Conservation (phyloP, 2,888 invertebrate genomes). For the Amiota minor region DNA sequence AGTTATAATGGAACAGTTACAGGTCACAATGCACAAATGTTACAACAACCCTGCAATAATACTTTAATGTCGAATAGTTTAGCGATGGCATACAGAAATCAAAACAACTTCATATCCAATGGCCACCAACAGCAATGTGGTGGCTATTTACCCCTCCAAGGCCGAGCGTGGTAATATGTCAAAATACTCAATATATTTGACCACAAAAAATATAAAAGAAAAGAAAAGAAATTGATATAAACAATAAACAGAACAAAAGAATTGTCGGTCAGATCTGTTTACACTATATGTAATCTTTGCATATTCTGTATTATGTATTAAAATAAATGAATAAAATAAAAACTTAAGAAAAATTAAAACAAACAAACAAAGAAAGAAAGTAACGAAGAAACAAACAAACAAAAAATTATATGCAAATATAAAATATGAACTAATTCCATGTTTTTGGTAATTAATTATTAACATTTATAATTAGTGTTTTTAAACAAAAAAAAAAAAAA, state of each 20-base stretch:
- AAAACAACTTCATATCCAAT: conserved; percentile 78
- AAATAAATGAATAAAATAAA: too few species aligned
- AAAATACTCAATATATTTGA: not conserved
- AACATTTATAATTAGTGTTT: too few species aligned
- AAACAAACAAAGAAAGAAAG: too few species aligned
- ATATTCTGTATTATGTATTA: not conserved
- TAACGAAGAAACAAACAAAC: too few species aligned
- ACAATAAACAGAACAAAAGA: too few species aligned
- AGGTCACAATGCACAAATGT: conserved; percentile 72
- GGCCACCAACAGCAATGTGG: conserved; percentile 88
- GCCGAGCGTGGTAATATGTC: conserved; percentile 84
- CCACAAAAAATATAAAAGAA: not conserved
- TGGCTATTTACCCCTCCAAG: conserved; percentile 87
- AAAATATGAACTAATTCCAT: too few species aligned
- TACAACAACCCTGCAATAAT: conserved; percentile 74
- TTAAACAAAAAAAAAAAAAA: too few species aligned
- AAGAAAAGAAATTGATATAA: too few species aligned
- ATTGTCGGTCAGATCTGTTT: too few species aligned
- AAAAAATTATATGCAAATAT: too few species aligned
- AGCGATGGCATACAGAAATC: conserved; percentile 79
- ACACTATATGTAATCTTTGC: not conserved
- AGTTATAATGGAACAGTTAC: conserved; percentile 71
- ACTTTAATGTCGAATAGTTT: conserved; percentile 78
- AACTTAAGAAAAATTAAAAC: too few species aligned
- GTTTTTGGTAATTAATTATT: too few species aligned